phyloP scores from a whole-genome alignment of 2,888 invertebrate genomes.

The Lathronympha strigana region DNA sequence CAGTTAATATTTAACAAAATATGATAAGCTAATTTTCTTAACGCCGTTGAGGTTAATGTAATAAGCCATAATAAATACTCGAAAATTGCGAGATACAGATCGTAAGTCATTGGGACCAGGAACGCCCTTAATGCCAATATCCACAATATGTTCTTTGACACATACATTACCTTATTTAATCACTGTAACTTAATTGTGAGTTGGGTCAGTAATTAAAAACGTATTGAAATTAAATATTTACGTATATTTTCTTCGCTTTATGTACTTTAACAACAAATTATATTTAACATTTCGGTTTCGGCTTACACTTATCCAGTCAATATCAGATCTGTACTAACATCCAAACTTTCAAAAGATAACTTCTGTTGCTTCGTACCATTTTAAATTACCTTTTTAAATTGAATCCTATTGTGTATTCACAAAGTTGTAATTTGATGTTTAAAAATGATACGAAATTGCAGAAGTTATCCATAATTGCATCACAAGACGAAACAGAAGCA shows the following conservation, averaged over 20 bases:
- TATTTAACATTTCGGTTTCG: conserved; percentile 46
- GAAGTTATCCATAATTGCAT: conserved; percentile 11
- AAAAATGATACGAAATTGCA: not conserved
- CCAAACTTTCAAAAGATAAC: conserved; percentile 1
- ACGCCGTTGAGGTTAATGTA: too few relatives aligned
- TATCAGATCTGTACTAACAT: conserved; percentile 10
- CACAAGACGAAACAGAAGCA: conserved; percentile 24
- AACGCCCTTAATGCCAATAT: too few relatives aligned
- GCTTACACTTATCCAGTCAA: conserved; percentile 26
- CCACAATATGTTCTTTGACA: too few relatives aligned
- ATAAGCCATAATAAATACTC: too few relatives aligned
- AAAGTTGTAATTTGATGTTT: not conserved
- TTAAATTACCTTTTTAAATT: not conserved
- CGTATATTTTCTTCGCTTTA: conserved; percentile 80
- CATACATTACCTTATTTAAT: too few relatives aligned
- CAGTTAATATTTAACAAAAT: too few relatives aligned
- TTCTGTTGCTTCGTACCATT: conserved; percentile 3
- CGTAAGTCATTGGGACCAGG: too few relatives aligned
- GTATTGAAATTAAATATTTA: conserved; percentile 80
- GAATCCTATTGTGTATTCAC: not conserved
- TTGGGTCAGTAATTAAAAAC: conserved; percentile 53
- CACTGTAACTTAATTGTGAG: not conserved
- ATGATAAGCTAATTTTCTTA: too few relatives aligned
- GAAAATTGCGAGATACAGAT: too few relatives aligned
- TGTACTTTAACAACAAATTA: conserved; percentile 77